Evolutionary conservation across 1,140 invertebrate genomes (phyloP), one percentile per base, ranked within the genome.

Genomic region (Popillia japonica): DNA sequence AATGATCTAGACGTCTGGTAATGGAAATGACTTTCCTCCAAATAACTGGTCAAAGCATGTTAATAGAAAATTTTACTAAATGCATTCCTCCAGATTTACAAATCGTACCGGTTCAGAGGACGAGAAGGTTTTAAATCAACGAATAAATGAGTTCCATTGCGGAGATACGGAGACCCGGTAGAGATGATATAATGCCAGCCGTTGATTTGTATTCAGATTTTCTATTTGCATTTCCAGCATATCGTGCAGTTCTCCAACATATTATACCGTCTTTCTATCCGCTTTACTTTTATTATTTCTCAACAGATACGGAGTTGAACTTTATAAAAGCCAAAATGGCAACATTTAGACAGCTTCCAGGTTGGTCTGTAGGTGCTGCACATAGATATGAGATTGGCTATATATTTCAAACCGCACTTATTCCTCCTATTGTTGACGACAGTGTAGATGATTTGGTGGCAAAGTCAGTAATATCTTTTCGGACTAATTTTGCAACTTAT

Each of bases 381-480:
- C 92, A 93, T 81, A 89, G 86, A 0, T 92, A 93, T 80, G 92
- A 92, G 79, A 48, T 92, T 2, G 89, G 89, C 77, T 92, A 92
- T 84, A 80, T 92, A 4, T 93, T 92, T 80, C 86, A 88, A 80
- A 88, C 84, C 76, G 82, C 82, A 76, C 77, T 89, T 20, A 87
- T 85, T 7, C 61, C 61, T 0, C 80, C 82, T 23, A 78, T 88
- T 17, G 83, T 86, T 27, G 79, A 86, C 8, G 80, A 76, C 6
- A 82, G 81, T 74, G 10, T 80, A 7, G 83, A 84, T 79, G 83
- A 81, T 23, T 78, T 78, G 2, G 64, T n/a, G 10, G 74, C 80
- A 14, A 76, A 72, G 72, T 55, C 77, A 72, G 80, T 83, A 10
- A 77, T 80, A 0, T 87, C 85, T 82, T 84, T 88, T 83, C 88